These are phyloP conservation scores for Oenanthe oenanthe DNA, from an alignment of 2,113 vertebrate genomes.

Conservation along the genomic window DNA sequence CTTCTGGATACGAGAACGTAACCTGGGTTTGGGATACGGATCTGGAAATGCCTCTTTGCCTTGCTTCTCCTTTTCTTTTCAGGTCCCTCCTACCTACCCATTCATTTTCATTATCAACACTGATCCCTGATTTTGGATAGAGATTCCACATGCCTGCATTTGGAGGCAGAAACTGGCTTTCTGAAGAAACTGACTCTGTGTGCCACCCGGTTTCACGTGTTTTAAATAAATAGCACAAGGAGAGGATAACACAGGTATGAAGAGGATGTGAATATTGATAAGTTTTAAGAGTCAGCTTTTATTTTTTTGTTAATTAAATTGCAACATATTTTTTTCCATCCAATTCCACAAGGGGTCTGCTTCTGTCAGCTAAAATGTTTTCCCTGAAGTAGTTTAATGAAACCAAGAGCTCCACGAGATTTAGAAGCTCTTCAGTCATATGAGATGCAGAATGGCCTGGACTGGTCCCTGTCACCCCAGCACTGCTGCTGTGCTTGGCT, in stretches of 20 bases:
- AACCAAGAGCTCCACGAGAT: neutral
- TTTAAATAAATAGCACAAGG: neutral
- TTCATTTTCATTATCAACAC: neutral
- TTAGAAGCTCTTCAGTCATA: neutral
- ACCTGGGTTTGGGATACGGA: too few species aligned
- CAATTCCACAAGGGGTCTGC: neutral
- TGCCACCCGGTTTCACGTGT: neutral
- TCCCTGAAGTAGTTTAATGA: neutral
- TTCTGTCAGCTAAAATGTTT: neutral
- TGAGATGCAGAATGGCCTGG: too few species aligned
- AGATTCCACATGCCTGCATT: neutral
- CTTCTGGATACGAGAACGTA: accelerated
- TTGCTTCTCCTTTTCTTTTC: neutral
- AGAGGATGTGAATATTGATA: neutral
- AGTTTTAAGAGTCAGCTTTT: neutral
- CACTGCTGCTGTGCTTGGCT: neutral
- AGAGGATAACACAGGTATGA: neutral
- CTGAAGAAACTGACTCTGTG: neutral
- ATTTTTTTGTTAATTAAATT: neutral
- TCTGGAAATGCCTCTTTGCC: neutral
- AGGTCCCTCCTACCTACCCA: neutral
- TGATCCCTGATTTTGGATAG: neutral
- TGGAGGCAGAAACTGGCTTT: neutral
- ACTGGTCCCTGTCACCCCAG: neutral
- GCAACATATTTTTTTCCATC: accelerated